Evolutionary conservation across 2,888 invertebrate species (phyloP).

Genomic region (Tortricodes alternella): DNA sequence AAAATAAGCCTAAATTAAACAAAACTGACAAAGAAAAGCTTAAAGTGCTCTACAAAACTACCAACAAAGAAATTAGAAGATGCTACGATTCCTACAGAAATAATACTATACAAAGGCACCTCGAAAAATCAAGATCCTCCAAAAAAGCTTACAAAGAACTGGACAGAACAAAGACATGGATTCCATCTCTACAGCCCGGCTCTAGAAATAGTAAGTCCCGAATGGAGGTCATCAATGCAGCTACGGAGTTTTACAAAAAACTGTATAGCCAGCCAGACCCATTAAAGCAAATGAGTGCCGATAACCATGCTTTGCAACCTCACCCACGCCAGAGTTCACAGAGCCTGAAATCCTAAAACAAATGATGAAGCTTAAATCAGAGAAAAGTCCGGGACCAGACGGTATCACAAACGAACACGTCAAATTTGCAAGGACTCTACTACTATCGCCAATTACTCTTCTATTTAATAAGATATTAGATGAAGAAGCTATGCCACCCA

Average conservation of each 20-base stretch:
- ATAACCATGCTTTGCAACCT: background rate
- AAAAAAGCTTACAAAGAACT: conserved; percentile 5
- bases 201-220: background rate
- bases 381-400: background rate
- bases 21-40: background rate
- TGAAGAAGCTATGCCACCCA: conserved; percentile 12
- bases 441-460: conserved; percentile 25
- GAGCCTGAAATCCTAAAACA: background rate
- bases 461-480: conserved; percentile 34
- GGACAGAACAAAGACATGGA: background rate
- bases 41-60: background rate
- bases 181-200: background rate
- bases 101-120: background rate
- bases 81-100: background rate
- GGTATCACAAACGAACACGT: background rate
- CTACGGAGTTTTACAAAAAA: conserved; percentile 1
- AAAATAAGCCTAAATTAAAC: background rate
- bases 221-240: background rate
- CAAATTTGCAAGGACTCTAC: background rate
- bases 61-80: background rate
- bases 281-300: background rate
- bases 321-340: background rate
- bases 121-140: background rate
- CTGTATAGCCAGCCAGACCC: background rate
- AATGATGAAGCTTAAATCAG: background rate